A percentile compares a stretch with the other conserved stretches of the same genome.
Evolutionary conservation across 2,888 invertebrate genomes (phyloP).

Genomic region (Cacoxenus indagator): DNA sequence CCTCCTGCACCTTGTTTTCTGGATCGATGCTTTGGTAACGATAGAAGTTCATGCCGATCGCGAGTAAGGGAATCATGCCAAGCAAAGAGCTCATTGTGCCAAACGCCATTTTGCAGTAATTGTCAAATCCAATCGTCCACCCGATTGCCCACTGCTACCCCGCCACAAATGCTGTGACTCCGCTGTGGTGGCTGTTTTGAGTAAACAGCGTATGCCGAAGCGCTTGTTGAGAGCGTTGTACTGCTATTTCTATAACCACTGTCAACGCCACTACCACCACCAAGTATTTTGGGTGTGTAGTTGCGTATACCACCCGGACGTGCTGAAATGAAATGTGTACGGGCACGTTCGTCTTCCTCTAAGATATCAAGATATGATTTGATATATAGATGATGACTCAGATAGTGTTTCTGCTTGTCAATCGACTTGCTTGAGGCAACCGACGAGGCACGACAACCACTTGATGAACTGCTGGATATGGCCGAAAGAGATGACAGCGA

Average conservation of each 20-base stretch:
- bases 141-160: constrained; percentile 40
- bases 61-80: constrained; percentile 84
- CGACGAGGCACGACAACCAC: constrained; percentile 54
- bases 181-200: constrained; percentile 34
- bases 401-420: constrained; percentile 71
- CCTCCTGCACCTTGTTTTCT: constrained; percentile 82
- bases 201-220: constrained; percentile 50
- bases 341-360: constrained; percentile 72
- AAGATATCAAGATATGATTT: constrained; percentile 73
- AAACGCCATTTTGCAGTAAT: constrained; percentile 72
- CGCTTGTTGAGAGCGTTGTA: constrained; percentile 52
- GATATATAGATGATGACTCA: constrained; percentile 73
- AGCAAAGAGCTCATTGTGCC: constrained; percentile 78
- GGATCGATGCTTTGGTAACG: constrained; percentile 86
- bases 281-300: constrained; percentile 80
- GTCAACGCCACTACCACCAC: constrained; percentile 1
- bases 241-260: constrained; percentile 18
- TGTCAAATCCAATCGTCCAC: constrained; percentile 79
- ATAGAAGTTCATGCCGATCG: constrained; percentile 84
- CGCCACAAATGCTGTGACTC: constrained; percentile 3
- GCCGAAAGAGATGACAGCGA: constrained; percentile 59
- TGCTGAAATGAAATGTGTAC: constrained; percentile 71
- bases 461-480: constrained; percentile 71
- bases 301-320: constrained; percentile 78
- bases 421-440: constrained; percentile 57